These are phyloP conservation scores for Macrosteles quadrilineatus DNA, from an alignment of 1,140 invertebrate species.

Conservation along the genomic window DNA sequence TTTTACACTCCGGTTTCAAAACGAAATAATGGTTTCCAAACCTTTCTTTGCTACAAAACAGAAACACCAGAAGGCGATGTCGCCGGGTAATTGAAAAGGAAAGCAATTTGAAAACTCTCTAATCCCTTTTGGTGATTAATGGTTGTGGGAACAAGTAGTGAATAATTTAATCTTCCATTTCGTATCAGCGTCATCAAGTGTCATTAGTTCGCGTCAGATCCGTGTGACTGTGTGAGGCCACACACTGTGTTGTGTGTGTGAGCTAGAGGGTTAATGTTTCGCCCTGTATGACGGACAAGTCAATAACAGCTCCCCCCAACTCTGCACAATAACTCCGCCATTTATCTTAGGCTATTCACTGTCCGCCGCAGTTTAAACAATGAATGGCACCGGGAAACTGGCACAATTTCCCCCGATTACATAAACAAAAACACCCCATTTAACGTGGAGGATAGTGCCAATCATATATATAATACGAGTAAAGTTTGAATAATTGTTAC, in stretches of 20 bases:
- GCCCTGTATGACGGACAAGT: conserved; percentile 6
- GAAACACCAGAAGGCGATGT: not conserved
- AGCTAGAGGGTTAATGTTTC: not conserved
- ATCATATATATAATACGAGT: too few relatives aligned
- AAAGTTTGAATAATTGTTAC: too few relatives aligned
- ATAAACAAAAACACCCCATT: too few relatives aligned
- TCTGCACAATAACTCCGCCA: not conserved
- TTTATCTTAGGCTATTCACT: not conserved
- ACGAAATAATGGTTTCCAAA: too few relatives aligned
- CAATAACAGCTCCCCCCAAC: not conserved
- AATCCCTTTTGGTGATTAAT: not conserved
- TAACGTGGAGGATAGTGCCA: too few relatives aligned
- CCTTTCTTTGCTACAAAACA: too few relatives aligned
- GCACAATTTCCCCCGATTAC: too few relatives aligned
- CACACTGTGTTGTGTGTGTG: conserved; percentile 2
- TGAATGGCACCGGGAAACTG: too few relatives aligned
- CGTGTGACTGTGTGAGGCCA: not conserved
- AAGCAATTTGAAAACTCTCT: conserved; percentile 12
- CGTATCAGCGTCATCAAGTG: conserved; percentile 20
- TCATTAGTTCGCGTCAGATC: conserved; percentile 15
- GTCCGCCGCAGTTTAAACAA: too few relatives aligned
- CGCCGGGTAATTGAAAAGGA: conserved; percentile 1
- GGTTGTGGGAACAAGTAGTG: conserved; percentile 11
- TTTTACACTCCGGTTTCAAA: too few relatives aligned
- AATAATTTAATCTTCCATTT: conserved; percentile 24